phyloP scores from a whole-genome alignment of 1,140 invertebrate genomes.

The Drosophila nasuta region DNA sequence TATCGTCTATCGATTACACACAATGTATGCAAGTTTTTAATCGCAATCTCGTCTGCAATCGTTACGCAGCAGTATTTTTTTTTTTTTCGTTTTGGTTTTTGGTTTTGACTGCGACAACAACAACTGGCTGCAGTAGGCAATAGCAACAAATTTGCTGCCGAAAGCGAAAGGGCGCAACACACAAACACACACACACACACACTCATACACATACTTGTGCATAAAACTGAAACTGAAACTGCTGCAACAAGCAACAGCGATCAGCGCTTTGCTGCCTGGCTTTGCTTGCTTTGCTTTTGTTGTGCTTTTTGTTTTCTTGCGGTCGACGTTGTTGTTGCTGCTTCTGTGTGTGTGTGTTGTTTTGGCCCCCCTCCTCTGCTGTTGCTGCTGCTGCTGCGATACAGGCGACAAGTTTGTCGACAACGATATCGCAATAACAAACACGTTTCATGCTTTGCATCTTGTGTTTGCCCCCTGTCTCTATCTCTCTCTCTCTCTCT shows the following conservation, averaged over 20 bases:
- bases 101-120: constrained; percentile 23
- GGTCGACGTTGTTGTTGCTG: constrained; percentile 9
- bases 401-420: constrained; percentile 58
- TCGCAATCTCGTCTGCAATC: constrained; percentile 15
- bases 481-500: no score
- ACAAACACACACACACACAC: constrained; percentile 30
- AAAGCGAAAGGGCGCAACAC: constrained; percentile 75
- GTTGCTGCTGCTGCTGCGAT: constrained; percentile 2
- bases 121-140: constrained; percentile 30
- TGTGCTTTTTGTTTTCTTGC: constrained; percentile 44
- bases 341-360: constrained; percentile 24
- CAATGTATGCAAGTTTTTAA: constrained; percentile 18
- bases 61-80: neutral
- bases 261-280: constrained; percentile 18
- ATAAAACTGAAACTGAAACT: constrained; percentile 58
- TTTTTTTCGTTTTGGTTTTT: no score
- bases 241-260: constrained; percentile 46
- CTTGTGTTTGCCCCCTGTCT: neutral
- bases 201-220: constrained; percentile 22
- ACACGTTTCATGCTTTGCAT: constrained; percentile 50
- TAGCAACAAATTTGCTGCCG: constrained; percentile 65
- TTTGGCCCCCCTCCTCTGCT: neutral
- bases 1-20: constrained; percentile 59
- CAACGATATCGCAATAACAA: constrained; percentile 28
- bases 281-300: constrained; percentile 25